phyloP scores from a whole-genome alignment of 2,888 invertebrate species.

The Clivina fossor region DNA sequence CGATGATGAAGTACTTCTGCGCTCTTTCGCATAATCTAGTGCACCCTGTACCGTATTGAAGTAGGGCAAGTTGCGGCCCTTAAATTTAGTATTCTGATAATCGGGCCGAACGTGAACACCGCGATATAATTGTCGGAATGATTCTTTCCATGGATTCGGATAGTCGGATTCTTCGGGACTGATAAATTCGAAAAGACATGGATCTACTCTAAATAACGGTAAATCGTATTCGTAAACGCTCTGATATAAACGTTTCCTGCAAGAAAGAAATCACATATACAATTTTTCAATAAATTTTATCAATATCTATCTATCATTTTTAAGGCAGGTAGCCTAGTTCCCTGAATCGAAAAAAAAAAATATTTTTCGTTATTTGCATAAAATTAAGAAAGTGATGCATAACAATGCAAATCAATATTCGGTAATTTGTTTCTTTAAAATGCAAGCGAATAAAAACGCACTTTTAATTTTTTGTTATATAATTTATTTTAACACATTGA shows the following conservation, averaged over 20 bases:
- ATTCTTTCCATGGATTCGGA: constrained; percentile 98
- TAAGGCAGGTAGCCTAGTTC: too few species aligned
- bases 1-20: constrained; percentile 54
- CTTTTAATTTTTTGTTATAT: too few species aligned
- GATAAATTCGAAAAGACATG: constrained; percentile 90
- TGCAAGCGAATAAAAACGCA: too few species aligned
- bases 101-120: constrained; percentile 93
- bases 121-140: constrained; percentile 90
- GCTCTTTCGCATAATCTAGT: constrained; percentile 86
- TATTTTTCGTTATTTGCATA: too few species aligned
- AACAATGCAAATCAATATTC: too few species aligned
- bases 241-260: constrained; percentile 88
- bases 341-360: too few species aligned
- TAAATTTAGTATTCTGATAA: constrained; percentile 68
- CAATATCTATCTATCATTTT: too few species aligned
- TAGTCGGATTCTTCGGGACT: constrained; percentile 87
- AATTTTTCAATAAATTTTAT: too few species aligned
- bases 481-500: too few species aligned
- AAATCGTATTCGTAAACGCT: constrained; percentile 95
- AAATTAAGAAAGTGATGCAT: too few species aligned
- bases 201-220: constrained; percentile 87
- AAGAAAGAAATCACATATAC: too few species aligned
- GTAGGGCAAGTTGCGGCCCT: constrained; percentile 78
- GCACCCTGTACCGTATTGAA: constrained; percentile 90
- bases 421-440: too few species aligned